Base-by-base conservation (phyloP, 1,140 invertebrate species). In the Heliconius hewitsoni region DNA sequence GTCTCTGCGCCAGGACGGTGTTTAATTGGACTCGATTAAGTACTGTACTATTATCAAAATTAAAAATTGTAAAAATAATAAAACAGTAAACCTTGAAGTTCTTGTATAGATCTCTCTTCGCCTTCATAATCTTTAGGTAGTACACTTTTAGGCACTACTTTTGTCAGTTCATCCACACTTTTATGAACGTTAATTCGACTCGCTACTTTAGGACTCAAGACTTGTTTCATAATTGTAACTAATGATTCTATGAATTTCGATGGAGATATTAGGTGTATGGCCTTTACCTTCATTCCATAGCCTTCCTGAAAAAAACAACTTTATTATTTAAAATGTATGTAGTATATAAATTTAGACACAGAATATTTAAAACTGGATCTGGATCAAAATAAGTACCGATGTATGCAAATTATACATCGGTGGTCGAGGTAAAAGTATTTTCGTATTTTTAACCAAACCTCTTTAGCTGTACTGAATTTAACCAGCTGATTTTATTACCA, bases 41-140 rank as follows among this genome's bases (percentile, higher is more conserved):
- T 9, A 23, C 18, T 55, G 18, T 19, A 55, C 3, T 50, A 2
- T 50, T 55, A 55, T 55, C 52, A 19, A n/a, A 55, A 55, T 55
- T 2, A 6, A 55, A 30, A 55, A 19, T 6, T 19, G 8, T 19
- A 19, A 19, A 34, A 30, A 66, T 27, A 18, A 42, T 2, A 60
- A 19, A 42, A 50, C 18, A 79, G 85, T 81, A 73, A 78, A 91
- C 91, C 82, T 37, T 84, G 82, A 19, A 91, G 39, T 78, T 89
- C 83, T 18, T 78, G 73, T n/a, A 92, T 39, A 2, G 87, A 81
- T 27, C 60, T 83, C 66, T 88, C 85, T 2, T 81, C 85, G 16
- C 91, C 91, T 11, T 88, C 90, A 76, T 87, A 89, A 27, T 93
- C 87, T 16, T 71, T 60, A 8, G 91, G 91, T 19, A 93, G 72